A percentile compares a stretch with the other conserved stretches of the same genome.
phyloP scores from a whole-genome alignment of 2,888 invertebrate genomes.

The Drosophila kanekoi region DNA sequence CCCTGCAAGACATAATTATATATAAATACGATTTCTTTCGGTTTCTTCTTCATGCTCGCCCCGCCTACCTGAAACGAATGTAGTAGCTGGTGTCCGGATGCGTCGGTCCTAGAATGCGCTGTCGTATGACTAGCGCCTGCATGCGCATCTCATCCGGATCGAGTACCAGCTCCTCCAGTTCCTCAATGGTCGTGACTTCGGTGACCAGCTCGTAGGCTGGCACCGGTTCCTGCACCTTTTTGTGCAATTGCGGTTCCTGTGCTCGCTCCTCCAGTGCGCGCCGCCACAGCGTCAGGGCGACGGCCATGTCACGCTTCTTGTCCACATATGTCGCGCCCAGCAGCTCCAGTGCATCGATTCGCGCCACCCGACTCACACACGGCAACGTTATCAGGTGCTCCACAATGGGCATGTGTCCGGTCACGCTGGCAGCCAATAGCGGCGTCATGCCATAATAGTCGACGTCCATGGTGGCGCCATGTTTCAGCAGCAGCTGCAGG shows the following conservation, averaged over 20 bases:
- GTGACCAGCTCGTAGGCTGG: slow-evolving; percentile 95
- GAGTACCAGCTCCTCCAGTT: slow-evolving; percentile 93
- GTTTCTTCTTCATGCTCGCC: no score
- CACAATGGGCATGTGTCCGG: slow-evolving; percentile 96
- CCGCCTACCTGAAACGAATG: slow-evolving; percentile 90
- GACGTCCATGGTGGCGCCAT: slow-evolving; percentile 96
- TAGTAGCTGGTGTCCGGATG: slow-evolving; percentile 99
- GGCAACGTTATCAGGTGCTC: slow-evolving; percentile 94
- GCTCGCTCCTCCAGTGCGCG: slow-evolving; percentile 94
- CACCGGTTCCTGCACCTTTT: slow-evolving; percentile 90
- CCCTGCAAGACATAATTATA: slow-evolving; percentile 85
- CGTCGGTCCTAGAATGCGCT: slow-evolving; percentile 95
- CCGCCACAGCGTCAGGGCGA: slow-evolving; percentile 95
- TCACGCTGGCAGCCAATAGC: slow-evolving; percentile 95
- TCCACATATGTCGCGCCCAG: slow-evolving; percentile 98
- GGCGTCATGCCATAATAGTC: slow-evolving; percentile 99
- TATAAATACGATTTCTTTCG: slow-evolving; percentile 17
- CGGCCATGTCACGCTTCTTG: slow-evolving; percentile 96
- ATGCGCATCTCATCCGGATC: slow-evolving; percentile 99
- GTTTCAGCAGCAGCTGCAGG: slow-evolving; percentile 93
- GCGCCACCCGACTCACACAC: slow-evolving; percentile 91
- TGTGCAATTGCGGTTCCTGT: slow-evolving; percentile 89
- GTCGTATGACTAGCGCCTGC: slow-evolving; percentile 96
- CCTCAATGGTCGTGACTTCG: slow-evolving; percentile 92
- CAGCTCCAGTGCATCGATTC: slow-evolving; percentile 95